Conservation (phyloP, 1,140 invertebrate genomes). For the Orchestia grillus region DNA sequence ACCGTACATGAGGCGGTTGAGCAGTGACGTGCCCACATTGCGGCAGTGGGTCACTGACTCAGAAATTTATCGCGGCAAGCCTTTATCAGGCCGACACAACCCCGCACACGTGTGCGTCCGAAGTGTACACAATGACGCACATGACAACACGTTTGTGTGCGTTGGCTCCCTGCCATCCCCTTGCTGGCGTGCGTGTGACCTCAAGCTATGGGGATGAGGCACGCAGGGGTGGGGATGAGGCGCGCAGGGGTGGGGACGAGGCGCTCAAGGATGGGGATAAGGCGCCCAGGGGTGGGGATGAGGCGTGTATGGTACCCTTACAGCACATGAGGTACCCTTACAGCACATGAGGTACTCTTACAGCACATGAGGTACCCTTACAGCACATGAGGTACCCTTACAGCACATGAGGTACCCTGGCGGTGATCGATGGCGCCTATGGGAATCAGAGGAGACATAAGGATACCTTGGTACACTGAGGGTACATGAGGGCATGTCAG, state of each 20-base stretch:
- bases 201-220: not conserved
- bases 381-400: too few relatives aligned
- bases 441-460: too few relatives aligned
- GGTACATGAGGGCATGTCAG: too few relatives aligned
- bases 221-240: not conserved
- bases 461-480: too few relatives aligned
- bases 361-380: too few relatives aligned
- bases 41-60: not conserved
- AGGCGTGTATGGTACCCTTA: not conserved
- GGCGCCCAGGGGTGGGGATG: not conserved
- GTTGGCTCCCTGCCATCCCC: not conserved
- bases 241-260: not conserved
- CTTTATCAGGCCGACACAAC: not conserved
- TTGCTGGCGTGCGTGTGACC: not conserved
- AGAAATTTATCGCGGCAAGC: not conserved
- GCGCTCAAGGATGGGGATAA: not conserved
- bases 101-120: not conserved
- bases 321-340: too few relatives aligned
- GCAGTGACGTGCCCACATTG: not conserved
- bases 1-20: not conserved
- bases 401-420: too few relatives aligned
- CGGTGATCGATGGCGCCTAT: too few relatives aligned
- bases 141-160: not conserved
- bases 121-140: not conserved
- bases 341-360: too few relatives aligned